These are phyloP conservation scores for Poecilus cupreus DNA, from an alignment of 2,888 invertebrate species.

Conservation along the genomic window DNA sequence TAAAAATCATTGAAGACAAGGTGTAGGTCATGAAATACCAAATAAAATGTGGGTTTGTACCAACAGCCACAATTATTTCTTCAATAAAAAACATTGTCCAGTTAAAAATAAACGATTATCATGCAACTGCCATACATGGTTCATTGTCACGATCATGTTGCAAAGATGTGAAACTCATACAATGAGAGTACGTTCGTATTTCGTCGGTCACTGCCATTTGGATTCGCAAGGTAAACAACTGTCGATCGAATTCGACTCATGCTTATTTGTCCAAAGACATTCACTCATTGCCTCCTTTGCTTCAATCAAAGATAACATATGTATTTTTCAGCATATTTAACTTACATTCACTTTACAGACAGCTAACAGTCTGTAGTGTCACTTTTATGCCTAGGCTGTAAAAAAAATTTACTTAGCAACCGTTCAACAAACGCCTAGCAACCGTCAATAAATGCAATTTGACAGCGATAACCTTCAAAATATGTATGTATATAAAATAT, in stretches of 20 bases:
- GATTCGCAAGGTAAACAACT: background rate
- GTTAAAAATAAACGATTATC: slow-evolving; percentile 22
- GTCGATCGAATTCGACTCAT: background rate
- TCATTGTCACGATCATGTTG: slow-evolving; percentile 30
- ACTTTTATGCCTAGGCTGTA: no score
- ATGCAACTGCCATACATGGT: slow-evolving; percentile 5
- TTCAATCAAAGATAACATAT: no score
- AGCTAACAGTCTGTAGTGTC: no score
- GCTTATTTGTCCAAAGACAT: background rate
- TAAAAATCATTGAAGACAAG: background rate
- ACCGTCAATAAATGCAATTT: no score
- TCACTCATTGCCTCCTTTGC: no score
- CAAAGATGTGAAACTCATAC: background rate
- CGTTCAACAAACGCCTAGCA: no score
- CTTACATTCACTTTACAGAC: no score
- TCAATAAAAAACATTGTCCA: slow-evolving; percentile 7
- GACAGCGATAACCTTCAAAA: no score
- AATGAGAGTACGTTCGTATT: background rate
- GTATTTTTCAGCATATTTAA: no score
- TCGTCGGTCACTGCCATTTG: slow-evolving; percentile 6
- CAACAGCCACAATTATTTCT: background rate
- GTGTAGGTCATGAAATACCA: slow-evolving; percentile 20
- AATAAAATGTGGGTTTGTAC: slow-evolving; percentile 5
- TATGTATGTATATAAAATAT: no score
- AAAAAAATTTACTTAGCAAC: no score